Percentiles rank a stretch among this genome's conserved stretches.
These are phyloP conservation scores for Steatocranus sp. DNA, from an alignment of 2,797 vertebrate species.

Conservation along the genomic window DNA sequence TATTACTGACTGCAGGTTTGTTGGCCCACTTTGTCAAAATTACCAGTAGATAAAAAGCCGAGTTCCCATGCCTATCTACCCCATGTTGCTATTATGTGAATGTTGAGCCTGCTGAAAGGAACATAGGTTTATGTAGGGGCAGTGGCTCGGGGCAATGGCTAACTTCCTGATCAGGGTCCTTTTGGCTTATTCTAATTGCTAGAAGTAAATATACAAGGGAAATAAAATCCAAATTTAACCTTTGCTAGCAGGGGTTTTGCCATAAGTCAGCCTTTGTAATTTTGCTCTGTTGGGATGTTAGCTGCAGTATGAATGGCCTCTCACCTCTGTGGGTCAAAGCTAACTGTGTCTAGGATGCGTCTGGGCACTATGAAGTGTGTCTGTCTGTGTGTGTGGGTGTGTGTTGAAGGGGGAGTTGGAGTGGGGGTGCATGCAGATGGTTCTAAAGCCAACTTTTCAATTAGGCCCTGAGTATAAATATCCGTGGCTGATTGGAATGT, in stretches of 20 bases:
- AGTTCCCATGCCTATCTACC: constrained; percentile 38
- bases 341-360: constrained; percentile 23
- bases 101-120: neutral
- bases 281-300: constrained; percentile 33
- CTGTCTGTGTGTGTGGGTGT: constrained; percentile 17
- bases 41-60: constrained; percentile 28
- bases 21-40: constrained; percentile 46
- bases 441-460: constrained; percentile 76
- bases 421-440: constrained; percentile 66
- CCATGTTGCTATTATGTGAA: neutral
- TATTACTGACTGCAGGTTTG: constrained; percentile 43
- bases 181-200: neutral
- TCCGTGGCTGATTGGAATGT: constrained; percentile 74
- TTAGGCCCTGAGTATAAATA: constrained; percentile 74
- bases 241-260: constrained; percentile 17
- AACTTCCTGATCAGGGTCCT: neutral
- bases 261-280: constrained; percentile 23
- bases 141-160: neutral
- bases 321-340: constrained; percentile 55
- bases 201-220: neutral
- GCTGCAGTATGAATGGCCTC: constrained; percentile 40
- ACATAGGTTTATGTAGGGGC: neutral
- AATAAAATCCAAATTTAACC: constrained; percentile 24
- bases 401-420: constrained; percentile 33
- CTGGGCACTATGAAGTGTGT: constrained; percentile 30